Evolutionary conservation across 2,113 vertebrate genomes (phyloP), one percentile per base, ranked within the genome.

Genomic region (Sinocyclocheilus anshuiensis): DNA sequence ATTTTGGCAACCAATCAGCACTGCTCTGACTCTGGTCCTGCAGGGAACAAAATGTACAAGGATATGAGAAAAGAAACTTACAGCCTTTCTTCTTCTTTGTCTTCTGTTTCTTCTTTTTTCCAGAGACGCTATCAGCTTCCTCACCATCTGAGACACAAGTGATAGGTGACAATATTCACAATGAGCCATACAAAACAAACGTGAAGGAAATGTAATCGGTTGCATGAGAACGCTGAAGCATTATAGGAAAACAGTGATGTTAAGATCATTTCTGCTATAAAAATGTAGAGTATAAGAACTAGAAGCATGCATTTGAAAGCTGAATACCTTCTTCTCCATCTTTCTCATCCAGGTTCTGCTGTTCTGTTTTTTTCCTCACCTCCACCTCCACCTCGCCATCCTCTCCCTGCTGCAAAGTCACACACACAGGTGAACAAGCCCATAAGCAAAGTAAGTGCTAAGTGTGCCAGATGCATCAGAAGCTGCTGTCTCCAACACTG

Each of bases 241-340:
- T 22, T 36, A 4, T 29, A 33, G 9, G 4, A 33, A 33, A 57
- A 57, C 24, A 10, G 13, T 3, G 4, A 18, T 29, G 48, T 77
- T 77, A 33, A 55, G 6, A 20, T 33, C 24, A 77, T 36, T 36
- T 36, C n/a, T 36, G 9, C 12, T 33, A 2, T 33, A 33, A 33
- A 33, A 33, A 3, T 2, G 29, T 33, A 33, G 29, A 1, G 9
- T 15, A 59, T 59, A 36, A 36, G 67, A 71, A 71, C 67, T 36
- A 36, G 67, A 39, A 20, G 33, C 8, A 1, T 20, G 8, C 18
- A 18, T 71, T 36, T 69, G 16, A 71, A 36, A 36, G 67, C 9
- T 18, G 8, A 91, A 94, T 94, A 96, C 97, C 98, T 95, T 98
- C 97, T 88, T 98, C 94, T 87, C 89, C 97, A 36, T 98, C 96